A percentile compares a stretch with the other conserved stretches of the same genome.
These are phyloP conservation scores for Ciconia stormi DNA, from an alignment of 2,113 vertebrate species.

Conservation along the genomic window DNA sequence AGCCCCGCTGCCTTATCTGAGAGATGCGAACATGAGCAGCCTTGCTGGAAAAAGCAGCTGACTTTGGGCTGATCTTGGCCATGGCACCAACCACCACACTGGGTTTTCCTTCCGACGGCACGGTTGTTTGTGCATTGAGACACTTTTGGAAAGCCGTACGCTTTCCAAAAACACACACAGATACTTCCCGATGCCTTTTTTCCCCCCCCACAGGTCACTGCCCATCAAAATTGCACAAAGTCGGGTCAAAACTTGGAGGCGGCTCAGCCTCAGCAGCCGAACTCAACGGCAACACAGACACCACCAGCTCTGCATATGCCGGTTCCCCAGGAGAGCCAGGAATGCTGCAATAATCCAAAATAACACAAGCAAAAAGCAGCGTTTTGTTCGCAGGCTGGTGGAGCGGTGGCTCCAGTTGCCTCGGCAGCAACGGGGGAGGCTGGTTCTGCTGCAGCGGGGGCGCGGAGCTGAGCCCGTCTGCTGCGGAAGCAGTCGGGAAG, in stretches of 20 bases:
- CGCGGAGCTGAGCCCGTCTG: not conserved
- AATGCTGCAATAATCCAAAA: not conserved
- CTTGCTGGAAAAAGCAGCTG: not conserved
- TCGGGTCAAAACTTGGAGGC: not conserved
- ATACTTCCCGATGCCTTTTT: not conserved
- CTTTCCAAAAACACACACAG: not conserved
- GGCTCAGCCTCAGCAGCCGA: not conserved
- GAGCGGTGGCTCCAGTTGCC: not conserved
- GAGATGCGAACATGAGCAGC: not conserved
- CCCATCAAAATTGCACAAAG: not conserved
- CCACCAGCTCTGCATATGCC: not conserved
- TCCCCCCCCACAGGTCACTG: not conserved
- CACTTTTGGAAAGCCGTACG: not conserved
- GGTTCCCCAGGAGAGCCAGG: fast-evolving
- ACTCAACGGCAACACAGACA: not conserved
- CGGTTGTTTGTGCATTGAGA: not conserved
- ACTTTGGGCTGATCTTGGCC: not conserved
- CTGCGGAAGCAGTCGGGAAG: not conserved
- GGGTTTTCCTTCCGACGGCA: not conserved
- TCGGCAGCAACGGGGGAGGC: not conserved
- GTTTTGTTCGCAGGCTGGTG: not conserved
- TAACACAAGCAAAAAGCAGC: not conserved
- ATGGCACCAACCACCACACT: not conserved
- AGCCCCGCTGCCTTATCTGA: not conserved
- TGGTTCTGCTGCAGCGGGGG: not conserved